Conservation (phyloP, 2,888 invertebrate genomes). For the Himalopsyche tibetana region DNA sequence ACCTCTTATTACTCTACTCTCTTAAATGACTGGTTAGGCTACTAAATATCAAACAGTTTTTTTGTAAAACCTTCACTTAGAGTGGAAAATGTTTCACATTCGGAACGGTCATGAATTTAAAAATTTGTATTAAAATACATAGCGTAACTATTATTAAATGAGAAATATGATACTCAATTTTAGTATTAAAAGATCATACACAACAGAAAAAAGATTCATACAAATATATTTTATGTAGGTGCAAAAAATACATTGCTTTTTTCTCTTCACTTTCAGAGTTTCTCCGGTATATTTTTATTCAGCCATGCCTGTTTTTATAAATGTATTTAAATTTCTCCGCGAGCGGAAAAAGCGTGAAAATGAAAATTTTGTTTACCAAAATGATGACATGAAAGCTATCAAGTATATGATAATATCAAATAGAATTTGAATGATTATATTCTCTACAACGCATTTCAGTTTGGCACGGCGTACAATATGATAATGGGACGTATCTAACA, state of each 20-base stretch:
- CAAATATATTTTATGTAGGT: too few relatives aligned
- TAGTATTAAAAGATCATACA: too few relatives aligned
- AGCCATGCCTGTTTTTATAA: not conserved
- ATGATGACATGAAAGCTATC: slow-evolving; percentile 34
- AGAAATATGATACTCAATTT: too few relatives aligned
- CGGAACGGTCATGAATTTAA: too few relatives aligned
- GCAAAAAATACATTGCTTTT: not conserved
- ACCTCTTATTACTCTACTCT: too few relatives aligned
- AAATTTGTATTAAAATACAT: too few relatives aligned
- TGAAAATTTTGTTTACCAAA: slow-evolving; percentile 6
- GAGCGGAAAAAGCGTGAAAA: not conserved
- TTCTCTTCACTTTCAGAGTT: not conserved
- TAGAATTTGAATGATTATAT: not conserved
- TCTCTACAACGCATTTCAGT: not conserved
- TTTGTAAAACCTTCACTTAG: too few relatives aligned
- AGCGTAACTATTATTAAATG: too few relatives aligned
- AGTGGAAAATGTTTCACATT: too few relatives aligned
- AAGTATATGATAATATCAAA: slow-evolving; percentile 3
- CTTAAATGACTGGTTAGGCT: too few relatives aligned
- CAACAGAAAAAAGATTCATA: too few relatives aligned
- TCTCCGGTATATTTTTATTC: not conserved
- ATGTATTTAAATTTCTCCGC: slow-evolving; percentile 6
- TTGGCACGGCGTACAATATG: not conserved
- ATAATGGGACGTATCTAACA: not conserved
- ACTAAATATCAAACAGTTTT: too few relatives aligned